Base-by-base conservation (phyloP, 2,797 vertebrate species). In the Myripristis murdjan region DNA sequence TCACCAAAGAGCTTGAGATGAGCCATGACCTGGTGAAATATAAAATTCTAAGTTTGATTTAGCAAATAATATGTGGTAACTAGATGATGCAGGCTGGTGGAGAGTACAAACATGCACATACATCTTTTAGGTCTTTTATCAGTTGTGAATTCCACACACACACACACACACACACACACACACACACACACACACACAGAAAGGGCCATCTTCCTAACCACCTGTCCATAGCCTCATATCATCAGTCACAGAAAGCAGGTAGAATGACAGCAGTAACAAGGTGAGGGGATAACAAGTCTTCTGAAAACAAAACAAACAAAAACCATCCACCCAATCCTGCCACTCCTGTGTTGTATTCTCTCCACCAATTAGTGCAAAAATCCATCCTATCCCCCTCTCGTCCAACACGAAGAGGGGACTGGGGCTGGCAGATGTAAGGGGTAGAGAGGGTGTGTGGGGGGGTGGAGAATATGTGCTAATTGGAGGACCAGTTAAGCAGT, bases 401-500 rank as follows among this genome's bases (percentile, higher is more conserved):
- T n/a, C n/a, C 84, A 83, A 87, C 55, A 55, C 51, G 54, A 41
- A 70, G 69, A 43, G 26, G 49, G 43, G 73, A 54, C 56, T 4
- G 14, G 33, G 26, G 33, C 59, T 68, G 77, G 69, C 72, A 77
- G 81, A 73, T 79, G 67, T 70, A 41, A 23, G 55, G 28, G 53
- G 39, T 22, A 61, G 41, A n/a, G n/a, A n/a, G 62, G 59, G 69
- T 49, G 68, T 57, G 57, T 11, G 70, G 69, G 72, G 69, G 51
- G 64, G 33, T 61, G 52, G 53, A 80, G 87, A 93, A 77, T 89
- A 93, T 92, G 90, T 79, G 85, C 91, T 95, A 95, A 95, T 95
- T 95, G 92, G 93, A 85, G 83, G 70, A 86, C 74, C 87, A 93
- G 95, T 95, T 92, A 95, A 95, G 93, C 85, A 93, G 91, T 91